Conservation (phyloP, 2,113 vertebrate genomes). For the Lamprologus tigripictilis region DNA sequence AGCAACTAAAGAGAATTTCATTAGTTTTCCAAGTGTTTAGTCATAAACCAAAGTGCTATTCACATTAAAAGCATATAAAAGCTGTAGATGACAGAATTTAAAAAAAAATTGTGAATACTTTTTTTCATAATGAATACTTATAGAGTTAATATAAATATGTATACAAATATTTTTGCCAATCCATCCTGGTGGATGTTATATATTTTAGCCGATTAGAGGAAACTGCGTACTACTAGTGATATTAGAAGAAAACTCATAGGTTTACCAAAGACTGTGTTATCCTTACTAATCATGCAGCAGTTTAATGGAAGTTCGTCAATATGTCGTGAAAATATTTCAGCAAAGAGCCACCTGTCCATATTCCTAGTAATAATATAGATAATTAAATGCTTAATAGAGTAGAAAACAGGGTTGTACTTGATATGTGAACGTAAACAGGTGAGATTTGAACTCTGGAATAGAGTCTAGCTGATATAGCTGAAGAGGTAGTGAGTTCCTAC, state of each 20-base stretch:
- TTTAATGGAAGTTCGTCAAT: not conserved
- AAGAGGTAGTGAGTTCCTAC: not conserved
- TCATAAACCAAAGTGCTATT: not conserved
- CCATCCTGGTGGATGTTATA: not conserved
- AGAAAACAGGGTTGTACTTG: not conserved
- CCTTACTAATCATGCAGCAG: not conserved
- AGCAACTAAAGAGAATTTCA: not conserved
- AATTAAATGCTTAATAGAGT: not conserved
- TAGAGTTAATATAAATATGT: not conserved
- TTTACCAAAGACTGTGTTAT: not conserved
- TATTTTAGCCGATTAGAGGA: not conserved
- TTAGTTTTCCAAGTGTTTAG: not conserved
- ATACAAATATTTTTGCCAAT: not conserved
- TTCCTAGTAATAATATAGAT: not conserved
- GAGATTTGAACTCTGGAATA: not conserved
- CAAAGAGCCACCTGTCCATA: not conserved
- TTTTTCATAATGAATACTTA: not conserved
- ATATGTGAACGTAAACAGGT: not conserved
- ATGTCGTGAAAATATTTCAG: not conserved
- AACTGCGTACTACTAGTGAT: not conserved
- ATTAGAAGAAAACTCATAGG: not conserved
- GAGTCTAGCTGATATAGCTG: not conserved
- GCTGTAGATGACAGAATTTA: not conserved
- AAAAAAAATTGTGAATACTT: not conserved
- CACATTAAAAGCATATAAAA: fast-evolving